Evolutionary conservation across 2,888 invertebrate genomes (phyloP), one percentile per base, ranked within the genome.

Genomic region (Eurytoma adleriae): DNA sequence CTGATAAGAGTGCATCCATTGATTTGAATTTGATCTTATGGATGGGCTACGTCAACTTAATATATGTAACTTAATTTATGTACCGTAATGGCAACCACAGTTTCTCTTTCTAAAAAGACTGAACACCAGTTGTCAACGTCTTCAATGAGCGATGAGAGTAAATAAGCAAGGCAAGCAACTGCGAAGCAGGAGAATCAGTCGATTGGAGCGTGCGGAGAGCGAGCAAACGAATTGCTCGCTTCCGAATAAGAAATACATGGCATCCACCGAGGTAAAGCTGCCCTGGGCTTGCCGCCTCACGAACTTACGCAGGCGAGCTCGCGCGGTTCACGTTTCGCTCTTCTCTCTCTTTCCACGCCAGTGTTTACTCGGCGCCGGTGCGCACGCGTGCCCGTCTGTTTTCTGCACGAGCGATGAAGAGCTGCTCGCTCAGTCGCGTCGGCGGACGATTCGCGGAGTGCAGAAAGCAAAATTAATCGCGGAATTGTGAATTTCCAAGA

Each of bases 221-320:
- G 12, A 10, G 12, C 20, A 12, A 5, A 20, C 59, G 50, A 14
- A 50, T 50, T 3, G 5, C 59, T 3, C 59, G 30, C 54, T 18
- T n/a, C n/a, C 13, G 18, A 62, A 27, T 56, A 56, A 74, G 66
- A 67, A 70, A 70, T 70, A 57, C 30, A 69, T 56, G 56, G 56
- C 54, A 16, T 69, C 27, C 20, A 20, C 56, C 13, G 57, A 61
- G 71, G 52, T 72, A 72, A 72, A 72, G 71, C 71, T 62, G 61
- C 52, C 62, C 61, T 27, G 59, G 24, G 59, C 61, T 48, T 61
- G 61, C 71, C 71, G 24, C 24, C 59, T 56, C 61, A 71, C 71
- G 71, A 72, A 62, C 61, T 50, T 16, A 27, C 50, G 62, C 62
- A n/a, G 27, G 10, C n/a, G 48, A 20, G 48, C 16, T 16, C 59